Evolutionary conservation across 2,113 vertebrate genomes (phyloP), one percentile per base, ranked within the genome.

Genomic region (Microtus ochrogaster): DNA sequence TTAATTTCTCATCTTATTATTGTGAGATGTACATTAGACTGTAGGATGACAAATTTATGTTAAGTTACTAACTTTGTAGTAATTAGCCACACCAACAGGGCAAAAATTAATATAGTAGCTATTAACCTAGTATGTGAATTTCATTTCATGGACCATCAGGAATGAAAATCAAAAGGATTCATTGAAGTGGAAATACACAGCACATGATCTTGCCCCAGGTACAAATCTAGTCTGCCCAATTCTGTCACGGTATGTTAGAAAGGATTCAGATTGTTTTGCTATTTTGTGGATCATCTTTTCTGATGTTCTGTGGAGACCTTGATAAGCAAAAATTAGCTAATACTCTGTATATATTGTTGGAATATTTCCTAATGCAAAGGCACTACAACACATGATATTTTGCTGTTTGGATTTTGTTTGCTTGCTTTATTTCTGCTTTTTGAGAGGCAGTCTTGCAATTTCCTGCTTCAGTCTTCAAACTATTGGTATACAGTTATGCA

Each of bases 91-190:
- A 87, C 84, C 30, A 90, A 65, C 30, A 78, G 44, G 44, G 49
- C 47, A 94, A 96, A 96, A 96, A 92, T 61, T 87, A 84, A 89
- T 30, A 55, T 0, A 17, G 22, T 47, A 74, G 10, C 1, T 96
- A 44, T 90, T 90, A 94, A 95, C 83, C 55, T 87, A 83, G 22
- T 41, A 65, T 82, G 79, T 83, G 55, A 41, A 74, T 88, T 95
- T 92, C 16, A 92, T 95, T 94, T 97, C 33, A 93, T 78, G 85
- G n/a, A 21, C 39, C 36, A 87, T 92, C 63, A 74, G 76, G 83
- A 95, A 58, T 87, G 70, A 90, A 81, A 95, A 73, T 72, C 26
- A 72, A 91, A 93, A 76, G 36, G 49, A 89, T 84, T 79, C 58
- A 66, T 7, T 89, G 52, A 33, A 52, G 89, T 77, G 19, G 21